These are phyloP conservation scores for Noctua pronuba DNA, from an alignment of 2,888 invertebrate genomes.

Conservation along the genomic window DNA sequence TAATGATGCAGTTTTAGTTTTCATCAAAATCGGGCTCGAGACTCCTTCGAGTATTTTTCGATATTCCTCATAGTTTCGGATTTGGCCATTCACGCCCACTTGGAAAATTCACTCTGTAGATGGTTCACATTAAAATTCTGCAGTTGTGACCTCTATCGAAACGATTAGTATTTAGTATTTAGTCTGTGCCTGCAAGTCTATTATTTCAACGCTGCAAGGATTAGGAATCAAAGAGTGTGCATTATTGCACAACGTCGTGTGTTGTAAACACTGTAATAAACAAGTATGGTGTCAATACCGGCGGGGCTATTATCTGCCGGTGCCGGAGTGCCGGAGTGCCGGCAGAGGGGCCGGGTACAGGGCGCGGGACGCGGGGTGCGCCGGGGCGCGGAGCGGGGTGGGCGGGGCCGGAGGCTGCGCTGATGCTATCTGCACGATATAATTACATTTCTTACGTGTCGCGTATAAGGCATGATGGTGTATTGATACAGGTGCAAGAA, in stretches of 20 bases:
- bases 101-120: no score
- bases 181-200: background rate
- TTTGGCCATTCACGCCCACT: no score
- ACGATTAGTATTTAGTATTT: no score
- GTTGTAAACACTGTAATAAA: background rate
- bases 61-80: no score
- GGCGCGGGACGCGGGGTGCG: background rate
- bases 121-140: background rate
- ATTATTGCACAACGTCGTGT: background rate
- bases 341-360: background rate
- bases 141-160: no score
- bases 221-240: background rate
- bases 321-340: background rate
- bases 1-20: no score
- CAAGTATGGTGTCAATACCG: background rate
- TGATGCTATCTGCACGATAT: slow-evolving; percentile 46
- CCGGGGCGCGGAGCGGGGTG: slow-evolving; percentile 6
- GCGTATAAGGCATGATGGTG: slow-evolving; percentile 60
- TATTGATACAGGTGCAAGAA: slow-evolving; percentile 60
- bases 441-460: slow-evolving; percentile 57
- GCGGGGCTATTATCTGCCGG: slow-evolving; percentile 1
- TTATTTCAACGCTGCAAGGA: background rate
- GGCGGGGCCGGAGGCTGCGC: slow-evolving; percentile 60
- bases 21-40: no score
- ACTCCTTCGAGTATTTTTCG: no score